Percentiles rank a stretch among this genome's conserved stretches.
Conservation (phyloP, 2,888 invertebrate genomes). For the Andrena praecox region DNA sequence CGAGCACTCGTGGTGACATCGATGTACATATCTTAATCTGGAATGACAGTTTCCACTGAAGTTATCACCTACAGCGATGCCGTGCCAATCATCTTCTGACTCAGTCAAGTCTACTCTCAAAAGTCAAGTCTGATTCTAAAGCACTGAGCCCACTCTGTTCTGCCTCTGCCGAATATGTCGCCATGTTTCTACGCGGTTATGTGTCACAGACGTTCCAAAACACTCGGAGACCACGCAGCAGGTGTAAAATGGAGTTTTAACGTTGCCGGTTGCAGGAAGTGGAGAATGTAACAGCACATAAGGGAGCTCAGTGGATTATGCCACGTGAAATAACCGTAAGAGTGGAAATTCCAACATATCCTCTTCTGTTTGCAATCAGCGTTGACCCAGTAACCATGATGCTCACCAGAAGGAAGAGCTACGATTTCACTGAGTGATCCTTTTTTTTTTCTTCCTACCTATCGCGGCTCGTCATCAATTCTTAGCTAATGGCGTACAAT, state of each 20-base stretch:
- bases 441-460: conserved; percentile 27
- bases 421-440: conserved; percentile 66
- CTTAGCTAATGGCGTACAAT: conserved; percentile 29
- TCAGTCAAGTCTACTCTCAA: neutral
- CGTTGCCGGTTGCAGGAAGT: conserved; percentile 23
- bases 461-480: conserved; percentile 43
- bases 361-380: conserved; percentile 47
- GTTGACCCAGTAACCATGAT: conserved; percentile 65
- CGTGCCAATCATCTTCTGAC: neutral
- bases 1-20: neutral
- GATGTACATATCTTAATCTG: neutral
- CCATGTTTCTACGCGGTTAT: neutral
- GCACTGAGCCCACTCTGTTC: neutral
- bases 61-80: neutral
- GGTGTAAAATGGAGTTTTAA: conserved; percentile 1
- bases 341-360: conserved; percentile 50
- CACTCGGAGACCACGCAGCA: neutral
- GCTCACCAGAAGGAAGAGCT: conserved; percentile 40
- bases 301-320: conserved; percentile 15
- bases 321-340: conserved; percentile 55
- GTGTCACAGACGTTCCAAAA: neutral
- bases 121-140: neutral
- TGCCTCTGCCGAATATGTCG: neutral
- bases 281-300: conserved; percentile 32
- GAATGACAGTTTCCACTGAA: neutral